These are phyloP conservation scores for Brachirus orientalis DNA, from an alignment of 2,113 vertebrate species.

Conservation along the genomic window DNA sequence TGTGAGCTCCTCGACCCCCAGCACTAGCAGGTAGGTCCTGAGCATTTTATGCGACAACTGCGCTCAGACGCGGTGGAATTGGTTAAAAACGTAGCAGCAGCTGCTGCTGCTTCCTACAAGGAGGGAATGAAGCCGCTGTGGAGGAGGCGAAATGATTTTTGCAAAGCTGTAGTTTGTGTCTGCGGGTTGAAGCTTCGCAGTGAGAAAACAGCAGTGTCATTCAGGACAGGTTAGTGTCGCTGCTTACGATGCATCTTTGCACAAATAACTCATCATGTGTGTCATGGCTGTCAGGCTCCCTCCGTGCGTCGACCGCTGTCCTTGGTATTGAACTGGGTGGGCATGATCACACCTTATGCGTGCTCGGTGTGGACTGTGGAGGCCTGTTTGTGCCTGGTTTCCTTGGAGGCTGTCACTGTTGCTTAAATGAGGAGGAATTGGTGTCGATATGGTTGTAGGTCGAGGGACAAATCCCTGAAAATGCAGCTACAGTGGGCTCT, in stretches of 20 bases:
- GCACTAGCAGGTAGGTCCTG: slow-evolving; percentile 69
- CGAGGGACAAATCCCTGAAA: too few relatives aligned
- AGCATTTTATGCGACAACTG: slow-evolving; percentile 4
- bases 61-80: slow-evolving; percentile 20
- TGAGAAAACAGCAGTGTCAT: slow-evolving; percentile 60
- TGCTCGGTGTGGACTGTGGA: background rate
- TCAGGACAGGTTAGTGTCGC: slow-evolving; percentile 33
- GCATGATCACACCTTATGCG: slow-evolving; percentile 44
- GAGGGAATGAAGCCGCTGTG: slow-evolving; percentile 28
- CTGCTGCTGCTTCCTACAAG: slow-evolving; percentile 40
- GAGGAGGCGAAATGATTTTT: slow-evolving; percentile 36
- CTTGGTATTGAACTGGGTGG: slow-evolving; percentile 78
- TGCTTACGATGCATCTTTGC: slow-evolving; percentile 30
- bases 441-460: background rate
- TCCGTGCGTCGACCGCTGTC: slow-evolving; percentile 74
- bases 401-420: background rate
- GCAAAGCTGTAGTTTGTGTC: slow-evolving; percentile 13
- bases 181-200: background rate
- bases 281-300: slow-evolving; percentile 70
- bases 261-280: slow-evolving; percentile 57
- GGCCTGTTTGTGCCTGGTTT: slow-evolving; percentile 7
- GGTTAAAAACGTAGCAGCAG: background rate
- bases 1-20: slow-evolving; percentile 69
- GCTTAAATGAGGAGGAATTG: background rate
- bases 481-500: background rate